Base-by-base conservation (phyloP, 2,888 invertebrate species). In the Ischnura elegans region DNA sequence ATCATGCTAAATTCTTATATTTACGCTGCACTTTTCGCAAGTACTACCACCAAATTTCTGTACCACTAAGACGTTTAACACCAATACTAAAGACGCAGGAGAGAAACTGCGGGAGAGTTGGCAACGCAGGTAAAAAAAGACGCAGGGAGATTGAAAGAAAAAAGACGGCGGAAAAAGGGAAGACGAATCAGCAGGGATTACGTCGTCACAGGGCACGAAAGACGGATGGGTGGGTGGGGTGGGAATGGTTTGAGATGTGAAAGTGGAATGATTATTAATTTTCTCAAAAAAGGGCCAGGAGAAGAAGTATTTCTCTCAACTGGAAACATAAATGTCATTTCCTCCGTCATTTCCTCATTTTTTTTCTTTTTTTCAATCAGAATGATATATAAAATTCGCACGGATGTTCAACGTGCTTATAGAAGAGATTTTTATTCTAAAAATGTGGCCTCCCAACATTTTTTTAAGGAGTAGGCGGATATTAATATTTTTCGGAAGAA, bases 101-200 rank as follows among this genome's bases (percentile, higher is more conserved):
- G n/a, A 51, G 51, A 51, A 8, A 55, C 19, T 19, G 25, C 21
- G 61, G 61, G 61, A 61, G n/a, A n/a, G n/a, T 61, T 21, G 61
- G 25, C 2, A n/a, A n/a, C n/a, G n/a, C n/a, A n/a, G n/a, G n/a
- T n/a, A n/a, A n/a, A n/a, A n/a, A n/a, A n/a, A n/a, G n/a, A n/a
- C n/a, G n/a, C n/a, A 61, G 61, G 61, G 61, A 25, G 25, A 13
- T 51, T 10, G 61, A n/a, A 13, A 36, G 86, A n/a, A 86, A 36
- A 87, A 19, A 13, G 55, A 36, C 43, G 87, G 43, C 61, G 42
- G 61, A 45, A 8, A 36, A 47, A 36, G 87, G 25, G 42, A 25
- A 86, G 45, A 86, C 45, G 61, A 55, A 90, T 90, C 90, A 36
- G 61, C 61, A 61, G 45, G 66, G 90, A 90, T 90, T 90, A 90